These are phyloP conservation scores for Epinephelus fuscoguttatus DNA, from an alignment of 2,113 vertebrate genomes.

Conservation along the genomic window DNA sequence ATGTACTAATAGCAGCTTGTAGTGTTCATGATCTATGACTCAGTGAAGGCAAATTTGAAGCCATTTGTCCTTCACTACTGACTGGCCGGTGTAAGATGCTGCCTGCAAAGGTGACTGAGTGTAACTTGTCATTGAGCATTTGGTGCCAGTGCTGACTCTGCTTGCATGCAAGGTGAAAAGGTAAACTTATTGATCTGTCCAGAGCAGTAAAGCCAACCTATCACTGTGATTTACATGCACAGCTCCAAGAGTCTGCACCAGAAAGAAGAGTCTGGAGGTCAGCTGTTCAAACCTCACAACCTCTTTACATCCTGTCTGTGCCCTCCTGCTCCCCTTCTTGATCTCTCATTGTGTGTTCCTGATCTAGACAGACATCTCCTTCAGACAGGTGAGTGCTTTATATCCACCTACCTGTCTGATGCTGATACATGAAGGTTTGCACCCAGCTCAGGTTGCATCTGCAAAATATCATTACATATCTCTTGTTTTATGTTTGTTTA, in stretches of 20 bases:
- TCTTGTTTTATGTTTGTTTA: not conserved
- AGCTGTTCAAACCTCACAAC: not conserved
- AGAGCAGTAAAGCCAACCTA: not conserved
- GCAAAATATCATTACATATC: not conserved
- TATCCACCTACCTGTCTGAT: not conserved
- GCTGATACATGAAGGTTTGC: not conserved
- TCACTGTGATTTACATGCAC: not conserved
- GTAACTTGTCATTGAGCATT: not conserved
- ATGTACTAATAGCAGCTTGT: not conserved
- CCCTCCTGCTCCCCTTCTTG: not conserved
- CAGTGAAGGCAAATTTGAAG: not conserved
- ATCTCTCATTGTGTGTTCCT: not conserved
- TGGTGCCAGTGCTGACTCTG: constrained; percentile 39
- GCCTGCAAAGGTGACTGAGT: constrained; percentile 22
- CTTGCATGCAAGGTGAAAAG: constrained; percentile 20
- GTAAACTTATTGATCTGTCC: constrained; percentile 33
- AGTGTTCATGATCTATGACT: not conserved
- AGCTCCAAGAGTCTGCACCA: not conserved
- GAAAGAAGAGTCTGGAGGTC: constrained; percentile 10
- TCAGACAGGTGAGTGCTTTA: constrained; percentile 19
- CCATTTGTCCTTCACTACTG: constrained; percentile 1
- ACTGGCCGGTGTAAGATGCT: not conserved
- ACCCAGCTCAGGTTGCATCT: not conserved
- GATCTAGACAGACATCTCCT: not conserved
- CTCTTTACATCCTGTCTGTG: not conserved